Evolutionary conservation across 1,140 invertebrate species (phyloP).

Genomic region (Lasioglossum baleicum): DNA sequence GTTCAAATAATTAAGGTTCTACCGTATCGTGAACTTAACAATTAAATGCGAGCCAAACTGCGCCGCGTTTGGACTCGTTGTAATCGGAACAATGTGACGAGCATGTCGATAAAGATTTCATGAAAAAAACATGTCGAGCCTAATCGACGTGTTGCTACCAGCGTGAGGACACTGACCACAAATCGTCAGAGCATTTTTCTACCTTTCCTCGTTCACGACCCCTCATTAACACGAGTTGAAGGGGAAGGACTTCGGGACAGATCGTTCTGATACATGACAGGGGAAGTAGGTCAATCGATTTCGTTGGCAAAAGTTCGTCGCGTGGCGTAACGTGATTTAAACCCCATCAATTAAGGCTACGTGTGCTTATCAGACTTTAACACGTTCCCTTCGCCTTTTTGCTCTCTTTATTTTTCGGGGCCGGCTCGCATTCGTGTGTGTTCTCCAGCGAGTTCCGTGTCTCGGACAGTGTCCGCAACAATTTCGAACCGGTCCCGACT

Average conservation of each 20-base stretch:
- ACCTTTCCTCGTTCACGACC: not conserved
- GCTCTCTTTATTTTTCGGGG: not conserved
- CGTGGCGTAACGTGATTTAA: conserved; percentile 62
- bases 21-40: too few relatives aligned
- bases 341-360: conserved; percentile 53
- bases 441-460: not conserved
- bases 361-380: conserved; percentile 26
- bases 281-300: conserved; percentile 72
- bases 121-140: too few relatives aligned
- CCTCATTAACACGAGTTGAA: conserved; percentile 7
- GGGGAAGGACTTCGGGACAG: conserved; percentile 54
- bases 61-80: too few relatives aligned
- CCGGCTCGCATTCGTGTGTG: not conserved
- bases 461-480: not conserved
- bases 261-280: conserved; percentile 55
- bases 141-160: too few relatives aligned
- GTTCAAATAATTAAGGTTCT: too few relatives aligned
- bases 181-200: not conserved
- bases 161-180: not conserved
- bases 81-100: too few relatives aligned
- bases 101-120: too few relatives aligned
- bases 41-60: too few relatives aligned
- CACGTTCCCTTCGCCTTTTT: not conserved
- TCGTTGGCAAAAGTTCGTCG: conserved; percentile 60
- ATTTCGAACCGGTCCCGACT: not conserved